Conservation (phyloP, 2,797 vertebrate species). For the Falco biarmicus region DNA sequence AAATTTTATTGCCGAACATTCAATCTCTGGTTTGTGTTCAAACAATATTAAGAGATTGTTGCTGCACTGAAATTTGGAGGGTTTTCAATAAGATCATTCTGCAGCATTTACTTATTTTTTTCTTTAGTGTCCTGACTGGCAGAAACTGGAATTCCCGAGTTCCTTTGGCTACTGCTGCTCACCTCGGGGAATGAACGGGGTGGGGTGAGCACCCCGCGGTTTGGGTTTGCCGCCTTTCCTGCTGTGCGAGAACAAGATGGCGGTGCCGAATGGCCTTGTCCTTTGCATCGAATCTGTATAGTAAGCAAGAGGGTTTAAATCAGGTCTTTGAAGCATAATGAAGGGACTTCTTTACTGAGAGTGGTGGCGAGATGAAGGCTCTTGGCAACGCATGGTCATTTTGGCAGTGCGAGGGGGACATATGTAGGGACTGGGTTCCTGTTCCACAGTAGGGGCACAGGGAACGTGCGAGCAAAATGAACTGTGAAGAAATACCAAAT, state of each 20-base stretch:
- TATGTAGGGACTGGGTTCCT: conserved; percentile 20
- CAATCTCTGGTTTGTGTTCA: conserved; percentile 42
- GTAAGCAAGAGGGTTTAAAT: neutral
- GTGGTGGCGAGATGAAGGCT: conserved; percentile 36
- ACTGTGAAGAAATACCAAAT: neutral
- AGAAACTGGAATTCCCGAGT: conserved; percentile 1
- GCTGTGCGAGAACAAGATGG: neutral
- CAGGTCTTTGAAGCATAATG: neutral
- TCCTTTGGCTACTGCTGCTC: conserved; percentile 44
- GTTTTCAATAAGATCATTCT: neutral
- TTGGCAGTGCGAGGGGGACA: neutral
- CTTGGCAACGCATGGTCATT: conserved; percentile 35
- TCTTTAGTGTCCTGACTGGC: neutral
- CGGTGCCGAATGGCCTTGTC: neutral
- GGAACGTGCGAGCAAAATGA: conserved; percentile 38
- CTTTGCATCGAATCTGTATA: neutral
- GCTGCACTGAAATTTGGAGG: conserved; percentile 11
- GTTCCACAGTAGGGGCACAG: conserved; percentile 41
- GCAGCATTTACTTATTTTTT: neutral
- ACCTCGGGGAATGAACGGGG: neutral
- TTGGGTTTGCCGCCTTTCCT: neutral
- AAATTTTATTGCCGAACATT: conserved; percentile 38
- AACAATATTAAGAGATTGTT: neutral
- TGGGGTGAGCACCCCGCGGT: neutral
- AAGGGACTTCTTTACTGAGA: conserved; percentile 11